Conservation (phyloP, 2,888 invertebrate species). For the Drosophila suboccidentalis region DNA sequence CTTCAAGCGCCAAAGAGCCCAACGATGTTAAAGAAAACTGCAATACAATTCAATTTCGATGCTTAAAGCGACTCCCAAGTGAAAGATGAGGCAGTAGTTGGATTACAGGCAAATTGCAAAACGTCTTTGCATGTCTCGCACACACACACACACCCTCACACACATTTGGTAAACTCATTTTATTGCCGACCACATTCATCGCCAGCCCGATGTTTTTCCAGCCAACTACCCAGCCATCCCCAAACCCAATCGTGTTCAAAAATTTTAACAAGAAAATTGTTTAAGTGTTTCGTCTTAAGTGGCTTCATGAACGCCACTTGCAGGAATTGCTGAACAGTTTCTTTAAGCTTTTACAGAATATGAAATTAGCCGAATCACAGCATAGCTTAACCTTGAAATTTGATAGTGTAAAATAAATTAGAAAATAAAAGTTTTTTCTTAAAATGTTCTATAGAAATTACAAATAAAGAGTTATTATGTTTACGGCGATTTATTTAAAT, state of each 20-base stretch:
- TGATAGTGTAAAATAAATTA: too few species aligned
- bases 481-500: too few species aligned
- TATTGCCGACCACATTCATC: slow-evolving; percentile 74
- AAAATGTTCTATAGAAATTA: too few species aligned
- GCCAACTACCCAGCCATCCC: slow-evolving; percentile 4
- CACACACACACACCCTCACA: slow-evolving; percentile 33
- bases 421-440: too few species aligned
- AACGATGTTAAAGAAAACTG: slow-evolving; percentile 46
- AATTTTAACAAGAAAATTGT: slow-evolving; percentile 76
- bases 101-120: slow-evolving; percentile 79
- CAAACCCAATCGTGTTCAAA: slow-evolving; percentile 36
- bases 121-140: slow-evolving; percentile 74
- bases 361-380: neutral
- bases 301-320: slow-evolving; percentile 29
- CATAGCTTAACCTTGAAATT: neutral
- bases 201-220: slow-evolving; percentile 8
- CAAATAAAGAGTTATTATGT: too few species aligned
- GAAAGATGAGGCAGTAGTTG: slow-evolving; percentile 33
- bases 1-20: slow-evolving; percentile 20
- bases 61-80: slow-evolving; percentile 54
- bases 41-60: slow-evolving; percentile 65
- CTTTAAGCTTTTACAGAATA: slow-evolving; percentile 30
- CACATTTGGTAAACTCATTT: slow-evolving; percentile 68
- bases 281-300: slow-evolving; percentile 68
- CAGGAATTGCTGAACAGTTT: slow-evolving; percentile 17